Evolutionary conservation across 2,888 invertebrate species (phyloP).

Genomic region (Calameuta pallipes): DNA sequence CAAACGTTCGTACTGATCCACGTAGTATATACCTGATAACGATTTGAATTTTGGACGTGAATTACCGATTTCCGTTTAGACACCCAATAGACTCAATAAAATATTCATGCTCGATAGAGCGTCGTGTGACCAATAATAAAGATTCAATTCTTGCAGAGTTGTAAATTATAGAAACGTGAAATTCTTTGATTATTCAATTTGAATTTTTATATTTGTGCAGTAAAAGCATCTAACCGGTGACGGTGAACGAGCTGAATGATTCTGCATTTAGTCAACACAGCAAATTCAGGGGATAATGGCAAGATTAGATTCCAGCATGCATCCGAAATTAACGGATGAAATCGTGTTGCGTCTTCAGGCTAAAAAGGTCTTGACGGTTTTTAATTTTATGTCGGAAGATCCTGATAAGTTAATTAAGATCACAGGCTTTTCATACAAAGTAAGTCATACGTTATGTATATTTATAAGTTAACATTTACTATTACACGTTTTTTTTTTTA

Average conservation of each 20-base stretch:
- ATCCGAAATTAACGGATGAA: slow-evolving; percentile 64
- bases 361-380: slow-evolving; percentile 69
- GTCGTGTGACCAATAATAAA: background rate
- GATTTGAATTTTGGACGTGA: slow-evolving; percentile 19
- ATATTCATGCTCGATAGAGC: background rate
- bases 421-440: slow-evolving; percentile 68
- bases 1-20: slow-evolving; percentile 42
- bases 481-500: background rate
- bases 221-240: background rate
- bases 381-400: slow-evolving; percentile 72
- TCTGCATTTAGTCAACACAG: background rate
- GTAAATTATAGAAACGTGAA: background rate
- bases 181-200: background rate
- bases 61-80: background rate
- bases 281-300: slow-evolving; percentile 36
- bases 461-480: slow-evolving; percentile 11
- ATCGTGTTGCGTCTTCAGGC: slow-evolving; percentile 67
- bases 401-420: slow-evolving; percentile 68
- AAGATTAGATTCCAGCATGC: slow-evolving; percentile 40
- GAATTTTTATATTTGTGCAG: background rate
- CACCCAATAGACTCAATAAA: background rate
- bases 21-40: slow-evolving; percentile 47
- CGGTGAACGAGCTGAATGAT: background rate
- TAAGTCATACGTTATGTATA: slow-evolving; percentile 64
- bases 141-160: background rate